These are phyloP conservation scores for Netelia inedita DNA, from an alignment of 2,888 invertebrate genomes.

Conservation along the genomic window DNA sequence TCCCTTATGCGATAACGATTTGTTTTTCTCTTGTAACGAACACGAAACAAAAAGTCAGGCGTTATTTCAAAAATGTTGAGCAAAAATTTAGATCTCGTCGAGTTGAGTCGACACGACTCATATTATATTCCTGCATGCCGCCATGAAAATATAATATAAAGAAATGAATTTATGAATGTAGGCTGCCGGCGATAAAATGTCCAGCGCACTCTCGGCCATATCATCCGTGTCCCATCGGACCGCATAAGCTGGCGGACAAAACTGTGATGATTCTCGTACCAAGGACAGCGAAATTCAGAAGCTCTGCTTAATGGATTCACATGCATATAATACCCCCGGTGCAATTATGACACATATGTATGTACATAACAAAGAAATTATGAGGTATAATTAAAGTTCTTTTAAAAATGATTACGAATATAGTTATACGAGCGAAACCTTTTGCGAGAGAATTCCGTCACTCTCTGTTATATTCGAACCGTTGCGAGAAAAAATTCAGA, in stretches of 20 bases:
- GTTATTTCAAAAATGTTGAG: too few species aligned
- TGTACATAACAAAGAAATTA: slow-evolving; percentile 16
- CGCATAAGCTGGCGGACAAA: background rate
- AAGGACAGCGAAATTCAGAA: background rate
- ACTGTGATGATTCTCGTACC: slow-evolving; percentile 18
- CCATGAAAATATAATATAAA: background rate
- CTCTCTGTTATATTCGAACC: background rate
- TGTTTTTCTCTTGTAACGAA: too few species aligned
- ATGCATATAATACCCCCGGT: slow-evolving; percentile 7
- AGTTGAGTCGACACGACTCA: too few species aligned
- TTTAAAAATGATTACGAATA: background rate
- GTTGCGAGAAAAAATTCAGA: slow-evolving; percentile 4
- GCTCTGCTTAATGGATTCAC: slow-evolving; percentile 31
- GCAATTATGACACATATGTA: slow-evolving; percentile 1
- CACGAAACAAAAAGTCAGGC: too few species aligned
- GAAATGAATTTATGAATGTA: background rate
- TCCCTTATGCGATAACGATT: too few species aligned
- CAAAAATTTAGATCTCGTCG: too few species aligned
- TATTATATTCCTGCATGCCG: too few species aligned
- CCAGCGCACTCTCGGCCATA: slow-evolving; percentile 1
- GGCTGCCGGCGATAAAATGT: slow-evolving; percentile 40
- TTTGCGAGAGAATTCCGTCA: background rate
- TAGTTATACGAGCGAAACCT: background rate
- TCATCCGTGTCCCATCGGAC: slow-evolving; percentile 28
- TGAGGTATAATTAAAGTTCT: slow-evolving; percentile 46